Base-by-base conservation (phyloP, 1,140 invertebrate species). In the Pantala flavescens region DNA sequence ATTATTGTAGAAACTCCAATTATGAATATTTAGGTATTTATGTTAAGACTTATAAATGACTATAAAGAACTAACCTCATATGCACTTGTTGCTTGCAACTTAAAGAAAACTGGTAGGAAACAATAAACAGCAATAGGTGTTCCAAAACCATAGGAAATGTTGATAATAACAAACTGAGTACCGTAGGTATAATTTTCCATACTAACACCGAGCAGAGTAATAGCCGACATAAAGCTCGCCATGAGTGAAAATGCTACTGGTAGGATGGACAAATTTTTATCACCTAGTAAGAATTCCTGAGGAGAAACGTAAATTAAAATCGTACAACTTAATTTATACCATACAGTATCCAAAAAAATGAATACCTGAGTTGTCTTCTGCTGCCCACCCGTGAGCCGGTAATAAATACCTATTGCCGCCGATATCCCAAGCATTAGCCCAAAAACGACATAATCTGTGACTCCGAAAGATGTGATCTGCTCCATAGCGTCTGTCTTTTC, bases 221-320 rank as follows among this genome's bases (percentile, higher is more conserved):
- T 90, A 14, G 95, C 94, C 0, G 95, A 97, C 92, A 98, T 96
- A 80, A 98, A 97, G 63, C 93, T 96, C 11, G 95, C 93, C 90
- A 96, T 94, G 0, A 97, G 82, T 19, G 92, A 94, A 75, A 96
- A 91, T 1, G 91, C 91, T 0, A 96, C 93, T 0, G 94, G 93
- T 0, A 87, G 42, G 73, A 94, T 85, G 5, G 87, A 84, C 91
- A 95, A 93, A 28, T 90, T 90, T 75, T 88, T 85, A 78, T 93
- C 91, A 0, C 91, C 94, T 70, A 93, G 80, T 75, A 96, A 86
- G 79, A 94, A 96, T 82, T 96, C 93, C 87, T 93, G 81, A 73
- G 84, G 86, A 79, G 49, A 63, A 19, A 21, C 75, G 78, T 78
- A 78, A 76, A 73, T 71, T 28, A 24, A 76, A 55, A 74, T 70